phyloP scores from a whole-genome alignment of 1,140 invertebrate species.

The Linepithema humile region DNA sequence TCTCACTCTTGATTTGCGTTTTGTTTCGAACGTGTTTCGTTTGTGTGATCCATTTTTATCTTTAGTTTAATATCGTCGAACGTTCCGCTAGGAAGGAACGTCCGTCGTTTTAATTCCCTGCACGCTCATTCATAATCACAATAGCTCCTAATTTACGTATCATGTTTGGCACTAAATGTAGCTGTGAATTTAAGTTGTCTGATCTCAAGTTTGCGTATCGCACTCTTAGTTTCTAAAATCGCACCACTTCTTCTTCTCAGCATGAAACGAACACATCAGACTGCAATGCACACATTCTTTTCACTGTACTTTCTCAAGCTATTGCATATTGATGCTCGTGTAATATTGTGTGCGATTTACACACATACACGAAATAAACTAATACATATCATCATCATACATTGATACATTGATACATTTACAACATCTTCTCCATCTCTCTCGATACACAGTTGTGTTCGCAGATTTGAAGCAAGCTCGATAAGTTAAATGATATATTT shows the following conservation, averaged over 20 bases:
- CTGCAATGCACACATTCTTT: background rate
- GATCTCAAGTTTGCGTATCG: background rate
- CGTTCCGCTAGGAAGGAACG: background rate
- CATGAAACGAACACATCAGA: constrained; percentile 15
- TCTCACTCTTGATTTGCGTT: constrained; percentile 24
- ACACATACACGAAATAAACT: background rate
- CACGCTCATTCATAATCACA: background rate
- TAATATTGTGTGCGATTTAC: background rate
- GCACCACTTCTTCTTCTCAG: constrained; percentile 24
- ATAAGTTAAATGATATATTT: background rate
- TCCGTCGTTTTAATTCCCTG: background rate
- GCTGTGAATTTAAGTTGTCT: background rate
- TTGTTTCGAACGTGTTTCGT: background rate
- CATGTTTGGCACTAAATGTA: constrained; percentile 15
- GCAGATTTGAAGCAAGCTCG: background rate
- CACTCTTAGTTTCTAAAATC: too few species aligned
- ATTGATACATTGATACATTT: background rate
- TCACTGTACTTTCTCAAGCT: background rate
- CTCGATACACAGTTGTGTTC: background rate
- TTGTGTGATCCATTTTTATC: background rate
- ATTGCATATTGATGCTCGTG: constrained; percentile 26
- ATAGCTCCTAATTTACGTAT: background rate
- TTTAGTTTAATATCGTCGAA: background rate
- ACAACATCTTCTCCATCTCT: constrained; percentile 7
- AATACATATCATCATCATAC: too few species aligned